Conservation (phyloP, 2,888 invertebrate species). For the Crioceris asparagi region DNA sequence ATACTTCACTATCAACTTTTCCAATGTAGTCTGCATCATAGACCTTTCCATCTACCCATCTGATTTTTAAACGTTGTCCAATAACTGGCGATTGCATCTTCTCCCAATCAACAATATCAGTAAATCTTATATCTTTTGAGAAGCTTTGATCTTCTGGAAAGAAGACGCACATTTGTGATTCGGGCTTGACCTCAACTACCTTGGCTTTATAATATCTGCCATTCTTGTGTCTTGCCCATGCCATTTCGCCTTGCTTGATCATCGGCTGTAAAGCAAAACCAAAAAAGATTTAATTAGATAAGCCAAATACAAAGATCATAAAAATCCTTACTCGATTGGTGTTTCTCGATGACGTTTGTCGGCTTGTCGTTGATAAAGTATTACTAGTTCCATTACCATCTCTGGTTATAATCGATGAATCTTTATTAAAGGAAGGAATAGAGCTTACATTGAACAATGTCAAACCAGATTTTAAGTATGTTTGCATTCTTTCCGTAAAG, state of each 20-base stretch:
- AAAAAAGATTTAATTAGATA: background rate
- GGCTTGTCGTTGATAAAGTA: background rate
- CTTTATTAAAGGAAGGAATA: too few relatives aligned
- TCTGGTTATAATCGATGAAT: too few relatives aligned
- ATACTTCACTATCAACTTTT: constrained; percentile 34
- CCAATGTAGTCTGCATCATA: constrained; percentile 42
- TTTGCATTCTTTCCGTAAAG: constrained; percentile 22
- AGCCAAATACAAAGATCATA: too few relatives aligned
- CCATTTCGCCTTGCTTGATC: constrained; percentile 31
- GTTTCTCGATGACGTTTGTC: too few relatives aligned
- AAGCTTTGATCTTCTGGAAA: constrained; percentile 52
- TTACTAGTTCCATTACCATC: background rate
- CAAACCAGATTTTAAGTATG: constrained; percentile 21
- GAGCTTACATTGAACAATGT: constrained; percentile 24
- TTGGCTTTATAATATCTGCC: constrained; percentile 47
- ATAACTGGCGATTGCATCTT: constrained; percentile 34
- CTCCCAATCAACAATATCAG: constrained; percentile 41
- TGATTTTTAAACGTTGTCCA: constrained; percentile 42
- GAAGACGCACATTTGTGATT: constrained; percentile 47
- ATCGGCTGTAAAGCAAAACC: constrained; percentile 7
- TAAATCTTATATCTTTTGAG: constrained; percentile 45
- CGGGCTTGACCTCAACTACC: constrained; percentile 39
- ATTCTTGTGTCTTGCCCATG: constrained; percentile 53
- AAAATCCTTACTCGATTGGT: too few relatives aligned
- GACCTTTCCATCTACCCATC: constrained; percentile 44